Percentiles rank a stretch among this genome's conserved stretches.
Evolutionary conservation across 2,797 vertebrate species (phyloP).

Genomic region (Lepilemur septentrionalis): DNA sequence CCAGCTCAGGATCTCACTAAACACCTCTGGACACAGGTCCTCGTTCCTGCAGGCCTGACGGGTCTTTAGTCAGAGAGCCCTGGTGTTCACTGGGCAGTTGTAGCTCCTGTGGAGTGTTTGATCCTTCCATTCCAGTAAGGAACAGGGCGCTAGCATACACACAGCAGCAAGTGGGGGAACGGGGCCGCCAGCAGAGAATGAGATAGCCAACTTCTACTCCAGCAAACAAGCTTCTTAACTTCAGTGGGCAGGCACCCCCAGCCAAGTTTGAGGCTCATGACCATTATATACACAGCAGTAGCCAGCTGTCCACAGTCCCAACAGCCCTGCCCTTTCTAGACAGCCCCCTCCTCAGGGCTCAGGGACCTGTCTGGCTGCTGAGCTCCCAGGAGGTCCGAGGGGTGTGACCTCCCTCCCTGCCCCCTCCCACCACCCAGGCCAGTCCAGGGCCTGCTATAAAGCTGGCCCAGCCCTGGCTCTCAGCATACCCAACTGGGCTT

Average conservation of each 20-base stretch:
- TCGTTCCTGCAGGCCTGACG: not conserved
- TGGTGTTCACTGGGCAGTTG: not conserved
- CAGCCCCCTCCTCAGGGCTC: conserved; percentile 44
- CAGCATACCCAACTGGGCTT: not conserved
- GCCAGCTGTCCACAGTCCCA: not conserved
- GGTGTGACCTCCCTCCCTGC: conserved; percentile 63
- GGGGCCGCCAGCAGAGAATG: no score
- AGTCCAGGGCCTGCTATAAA: conserved; percentile 51
- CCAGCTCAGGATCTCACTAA: not conserved
- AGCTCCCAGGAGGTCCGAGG: conserved; percentile 61
- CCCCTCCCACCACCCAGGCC: not conserved
- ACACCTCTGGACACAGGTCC: no score
- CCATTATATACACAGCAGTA: not conserved
- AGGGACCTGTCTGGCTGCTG: conserved; percentile 47
- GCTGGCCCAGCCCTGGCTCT: not conserved
- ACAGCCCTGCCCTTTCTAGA: conserved; percentile 28
- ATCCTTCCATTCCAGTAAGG: not conserved
- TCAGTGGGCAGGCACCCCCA: not conserved
- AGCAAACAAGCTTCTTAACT: not conserved
- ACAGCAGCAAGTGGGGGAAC: not conserved
- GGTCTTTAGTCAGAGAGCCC: not conserved
- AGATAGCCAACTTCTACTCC: not conserved
- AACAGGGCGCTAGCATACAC: not conserved
- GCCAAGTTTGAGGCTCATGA: not conserved
- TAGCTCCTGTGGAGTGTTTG: not conserved